Conservation (phyloP, 2,888 invertebrate species). For the Leistus spinibarbis region DNA sequence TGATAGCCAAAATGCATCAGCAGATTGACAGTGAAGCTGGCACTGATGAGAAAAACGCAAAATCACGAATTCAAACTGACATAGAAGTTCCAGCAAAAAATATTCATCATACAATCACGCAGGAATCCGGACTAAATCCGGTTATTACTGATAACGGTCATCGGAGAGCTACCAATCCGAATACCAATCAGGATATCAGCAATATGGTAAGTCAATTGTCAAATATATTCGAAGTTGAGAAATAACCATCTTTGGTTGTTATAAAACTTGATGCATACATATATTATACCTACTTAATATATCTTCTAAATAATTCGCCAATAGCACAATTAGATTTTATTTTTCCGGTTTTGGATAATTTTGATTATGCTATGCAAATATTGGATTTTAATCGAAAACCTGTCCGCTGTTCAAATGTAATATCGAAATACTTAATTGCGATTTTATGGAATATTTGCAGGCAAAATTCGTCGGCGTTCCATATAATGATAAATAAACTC, state of each 20-base stretch:
- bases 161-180: slow-evolving; percentile 55
- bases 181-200: slow-evolving; percentile 59
- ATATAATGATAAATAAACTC: background rate
- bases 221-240: too few species aligned
- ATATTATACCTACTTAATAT: too few species aligned
- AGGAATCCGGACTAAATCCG: slow-evolving; percentile 51
- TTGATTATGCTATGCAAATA: background rate
- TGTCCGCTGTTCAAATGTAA: background rate
- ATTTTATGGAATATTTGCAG: background rate
- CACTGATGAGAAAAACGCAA: background rate
- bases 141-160: slow-evolving; percentile 49
- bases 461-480: background rate
- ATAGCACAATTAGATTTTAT: too few species aligned
- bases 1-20: slow-evolving; percentile 55
- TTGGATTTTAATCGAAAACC: background rate
- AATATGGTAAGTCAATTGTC: slow-evolving; percentile 57
- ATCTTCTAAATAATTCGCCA: too few species aligned
- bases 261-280: too few species aligned
- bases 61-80: slow-evolving; percentile 51
- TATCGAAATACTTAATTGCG: background rate
- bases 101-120: slow-evolving; percentile 61
- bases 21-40: slow-evolving; percentile 50
- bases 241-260: background rate
- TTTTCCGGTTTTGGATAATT: too few species aligned
- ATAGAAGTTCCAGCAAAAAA: slow-evolving; percentile 64